A percentile compares a stretch with the other conserved stretches of the same genome.
Conservation (phyloP, 2,888 invertebrate genomes). For the Pseudococcus longispinus region DNA sequence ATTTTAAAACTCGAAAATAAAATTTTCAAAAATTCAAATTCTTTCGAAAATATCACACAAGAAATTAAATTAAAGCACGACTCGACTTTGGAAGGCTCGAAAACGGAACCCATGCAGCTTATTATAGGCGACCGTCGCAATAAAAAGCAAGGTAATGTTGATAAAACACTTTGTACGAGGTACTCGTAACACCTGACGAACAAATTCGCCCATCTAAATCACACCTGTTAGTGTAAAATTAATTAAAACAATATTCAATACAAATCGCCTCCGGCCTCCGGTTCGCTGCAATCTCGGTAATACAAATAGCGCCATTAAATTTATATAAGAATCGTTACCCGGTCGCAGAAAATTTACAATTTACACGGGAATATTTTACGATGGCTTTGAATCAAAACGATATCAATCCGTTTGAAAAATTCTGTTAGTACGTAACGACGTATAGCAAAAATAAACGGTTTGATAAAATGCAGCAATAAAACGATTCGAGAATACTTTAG, state of each 20-base stretch:
- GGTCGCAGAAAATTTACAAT: slow-evolving; percentile 4
- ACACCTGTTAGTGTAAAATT: slow-evolving; percentile 31
- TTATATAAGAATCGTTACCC: not conserved
- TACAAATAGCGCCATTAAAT: slow-evolving; percentile 29
- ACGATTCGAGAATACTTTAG: slow-evolving; percentile 38
- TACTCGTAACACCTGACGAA: slow-evolving; percentile 34
- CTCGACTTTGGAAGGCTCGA: not conserved
- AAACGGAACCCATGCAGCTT: not conserved
- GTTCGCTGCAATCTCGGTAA: not conserved
- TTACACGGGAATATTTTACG: slow-evolving; percentile 20
- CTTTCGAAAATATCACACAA: not conserved
- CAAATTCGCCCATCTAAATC: slow-evolving; percentile 22
- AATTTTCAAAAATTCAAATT: not conserved
- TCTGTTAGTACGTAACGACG: slow-evolving; percentile 34
- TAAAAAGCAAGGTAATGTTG: not conserved
- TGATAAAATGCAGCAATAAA: slow-evolving; percentile 42
- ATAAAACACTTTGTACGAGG: not conserved
- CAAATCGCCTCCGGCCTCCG: not conserved
- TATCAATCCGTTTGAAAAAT: slow-evolving; percentile 31
- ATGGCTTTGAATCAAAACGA: slow-evolving; percentile 29
- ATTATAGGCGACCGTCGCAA: not conserved
- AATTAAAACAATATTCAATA: slow-evolving; percentile 40
- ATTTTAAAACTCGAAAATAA: too few relatives aligned
- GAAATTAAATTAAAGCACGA: not conserved
- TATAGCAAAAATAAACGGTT: slow-evolving; percentile 31